Conservation (phyloP, 2,113 vertebrate species). For the Crotalus helleri region DNA sequence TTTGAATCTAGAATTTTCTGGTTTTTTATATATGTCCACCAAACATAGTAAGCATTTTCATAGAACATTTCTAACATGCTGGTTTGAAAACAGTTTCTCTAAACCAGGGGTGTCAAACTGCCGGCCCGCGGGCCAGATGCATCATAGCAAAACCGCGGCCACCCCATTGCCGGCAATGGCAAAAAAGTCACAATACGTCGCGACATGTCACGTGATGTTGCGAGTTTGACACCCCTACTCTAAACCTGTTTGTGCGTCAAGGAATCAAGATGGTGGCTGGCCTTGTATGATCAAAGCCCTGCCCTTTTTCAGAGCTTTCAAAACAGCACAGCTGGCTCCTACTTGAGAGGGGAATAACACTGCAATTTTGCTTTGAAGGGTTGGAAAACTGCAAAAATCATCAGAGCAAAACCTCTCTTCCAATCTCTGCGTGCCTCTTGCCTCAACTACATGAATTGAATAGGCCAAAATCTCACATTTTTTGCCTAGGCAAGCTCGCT, state of each 20-base stretch:
- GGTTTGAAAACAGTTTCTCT: neutral
- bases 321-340: neutral
- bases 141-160: too few relatives aligned
- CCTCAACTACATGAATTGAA: neutral
- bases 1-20: neutral
- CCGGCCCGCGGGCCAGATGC: too few relatives aligned
- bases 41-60: neutral
- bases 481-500: neutral
- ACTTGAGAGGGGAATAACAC: neutral
- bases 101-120: too few relatives aligned
- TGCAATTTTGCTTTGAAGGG: neutral
- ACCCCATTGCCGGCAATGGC: too few relatives aligned
- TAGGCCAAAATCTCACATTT: neutral
- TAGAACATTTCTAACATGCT: neutral
- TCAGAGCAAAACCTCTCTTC: neutral
- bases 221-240: neutral
- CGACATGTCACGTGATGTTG: too few relatives aligned
- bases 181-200: too few relatives aligned
- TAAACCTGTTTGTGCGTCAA: neutral
- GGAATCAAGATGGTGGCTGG: neutral
- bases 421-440: neutral
- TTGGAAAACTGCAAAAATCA: neutral
- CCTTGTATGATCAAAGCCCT: neutral
- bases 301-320: neutral
- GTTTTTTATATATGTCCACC: neutral